Conservation (phyloP, 1,140 invertebrate species). For the Trialeurodes vaporariorum region DNA sequence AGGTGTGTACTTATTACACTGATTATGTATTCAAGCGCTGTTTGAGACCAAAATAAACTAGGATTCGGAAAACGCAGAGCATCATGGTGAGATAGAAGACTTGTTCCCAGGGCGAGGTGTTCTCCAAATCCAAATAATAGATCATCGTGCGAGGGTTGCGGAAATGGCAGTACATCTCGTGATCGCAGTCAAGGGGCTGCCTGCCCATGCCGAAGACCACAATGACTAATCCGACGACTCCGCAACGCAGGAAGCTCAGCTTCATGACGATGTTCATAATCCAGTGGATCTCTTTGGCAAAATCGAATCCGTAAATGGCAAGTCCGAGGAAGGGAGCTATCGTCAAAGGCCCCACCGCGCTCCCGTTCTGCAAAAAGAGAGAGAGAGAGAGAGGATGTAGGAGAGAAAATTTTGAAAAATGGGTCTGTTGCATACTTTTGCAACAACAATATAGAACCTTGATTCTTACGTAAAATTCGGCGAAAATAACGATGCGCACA, state of each 20-base stretch:
- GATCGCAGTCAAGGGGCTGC: slow-evolving; percentile 41
- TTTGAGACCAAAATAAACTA: slow-evolving; percentile 21
- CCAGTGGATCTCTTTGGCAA: slow-evolving; percentile 43
- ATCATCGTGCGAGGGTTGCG: slow-evolving; percentile 24
- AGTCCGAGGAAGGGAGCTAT: slow-evolving; percentile 50
- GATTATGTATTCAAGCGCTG: neutral
- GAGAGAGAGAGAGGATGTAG: neutral
- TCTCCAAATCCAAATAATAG: slow-evolving; percentile 24
- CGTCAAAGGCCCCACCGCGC: slow-evolving; percentile 45
- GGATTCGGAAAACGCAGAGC: slow-evolving; percentile 18
- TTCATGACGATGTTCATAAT: slow-evolving; percentile 47
- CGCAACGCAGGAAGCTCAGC: slow-evolving; percentile 46
- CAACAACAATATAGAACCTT: too few species aligned
- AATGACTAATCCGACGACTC: slow-evolving; percentile 44
- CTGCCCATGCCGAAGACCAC: slow-evolving; percentile 47
- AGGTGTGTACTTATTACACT: too few species aligned
- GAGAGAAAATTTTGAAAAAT: too few species aligned
- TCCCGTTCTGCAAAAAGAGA: slow-evolving; percentile 43
- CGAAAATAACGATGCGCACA: too few species aligned
- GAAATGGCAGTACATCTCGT: slow-evolving; percentile 26
- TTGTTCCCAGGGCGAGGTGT: slow-evolving; percentile 17
- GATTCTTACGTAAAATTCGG: too few species aligned
- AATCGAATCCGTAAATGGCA: slow-evolving; percentile 52
- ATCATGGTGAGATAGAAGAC: slow-evolving; percentile 20
- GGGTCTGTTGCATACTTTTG: too few species aligned